These are phyloP conservation scores for Oeneis ivallda DNA, from an alignment of 2,888 invertebrate species.

Conservation along the genomic window DNA sequence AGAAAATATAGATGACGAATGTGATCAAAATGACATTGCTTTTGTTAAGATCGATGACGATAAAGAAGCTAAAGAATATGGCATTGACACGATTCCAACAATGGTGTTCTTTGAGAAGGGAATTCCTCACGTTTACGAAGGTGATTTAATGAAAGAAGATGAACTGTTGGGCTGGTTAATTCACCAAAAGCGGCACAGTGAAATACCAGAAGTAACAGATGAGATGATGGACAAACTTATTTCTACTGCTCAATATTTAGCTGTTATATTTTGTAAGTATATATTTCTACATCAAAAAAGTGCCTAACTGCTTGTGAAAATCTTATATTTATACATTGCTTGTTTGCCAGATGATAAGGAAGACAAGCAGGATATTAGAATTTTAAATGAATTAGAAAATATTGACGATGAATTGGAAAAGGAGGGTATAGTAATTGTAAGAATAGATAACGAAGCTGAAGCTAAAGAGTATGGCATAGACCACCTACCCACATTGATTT, in stretches of 20 bases:
- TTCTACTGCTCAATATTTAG: slow-evolving; percentile 89
- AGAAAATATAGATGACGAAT: slow-evolving; percentile 96
- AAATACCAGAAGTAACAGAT: slow-evolving; percentile 95
- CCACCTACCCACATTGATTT: slow-evolving; percentile 91
- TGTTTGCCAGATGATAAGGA: slow-evolving; percentile 89
- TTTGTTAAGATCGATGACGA: slow-evolving; percentile 96
- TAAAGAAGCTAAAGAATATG: slow-evolving; percentile 93
- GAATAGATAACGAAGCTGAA: slow-evolving; percentile 94
- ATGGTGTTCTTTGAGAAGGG: slow-evolving; percentile 89
- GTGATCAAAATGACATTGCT: slow-evolving; percentile 94
- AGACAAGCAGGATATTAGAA: slow-evolving; percentile 93
- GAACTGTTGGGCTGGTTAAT: slow-evolving; percentile 94
- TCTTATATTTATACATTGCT: background rate
- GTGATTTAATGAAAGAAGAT: slow-evolving; percentile 94
- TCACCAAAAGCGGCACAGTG: slow-evolving; percentile 94
- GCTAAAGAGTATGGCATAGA: slow-evolving; percentile 95
- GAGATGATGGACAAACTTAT: slow-evolving; percentile 96
- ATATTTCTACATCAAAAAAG: background rate
- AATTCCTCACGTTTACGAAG: slow-evolving; percentile 88
- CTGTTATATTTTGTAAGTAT: slow-evolving; percentile 94
- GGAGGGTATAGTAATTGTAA: slow-evolving; percentile 94
- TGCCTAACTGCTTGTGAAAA: background rate
- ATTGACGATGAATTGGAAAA: slow-evolving; percentile 95
- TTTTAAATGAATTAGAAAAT: slow-evolving; percentile 94
- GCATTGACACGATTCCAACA: slow-evolving; percentile 91